phyloP scores from a whole-genome alignment of 2,888 invertebrate genomes.

The Drymonia ruficornis region DNA sequence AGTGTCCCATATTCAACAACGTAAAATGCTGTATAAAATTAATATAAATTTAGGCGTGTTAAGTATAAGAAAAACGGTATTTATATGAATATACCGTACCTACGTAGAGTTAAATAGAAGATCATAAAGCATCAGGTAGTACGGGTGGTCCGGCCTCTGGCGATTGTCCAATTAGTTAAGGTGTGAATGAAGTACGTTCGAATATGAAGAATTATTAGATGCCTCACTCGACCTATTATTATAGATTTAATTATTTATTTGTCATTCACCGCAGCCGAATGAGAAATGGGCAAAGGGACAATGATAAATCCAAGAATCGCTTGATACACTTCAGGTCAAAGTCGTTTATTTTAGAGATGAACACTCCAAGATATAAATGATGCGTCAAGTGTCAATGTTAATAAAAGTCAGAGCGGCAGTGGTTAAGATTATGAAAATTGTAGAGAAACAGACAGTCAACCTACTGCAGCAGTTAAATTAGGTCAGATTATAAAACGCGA shows the following conservation, averaged over 20 bases:
- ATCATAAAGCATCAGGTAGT: conserved; percentile 44
- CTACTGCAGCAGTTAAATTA: conserved; percentile 22
- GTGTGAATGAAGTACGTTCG: conserved; percentile 48
- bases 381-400: conserved; percentile 19
- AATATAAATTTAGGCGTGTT: conserved; percentile 21
- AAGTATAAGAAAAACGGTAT: conserved; percentile 3
- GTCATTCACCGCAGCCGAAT: conserved; percentile 21
- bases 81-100: not conserved
- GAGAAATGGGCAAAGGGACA: conserved; percentile 36
- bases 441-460: not conserved
- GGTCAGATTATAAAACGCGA: conserved; percentile 33
- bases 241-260: conserved; percentile 32
- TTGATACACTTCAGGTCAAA: conserved; percentile 13
- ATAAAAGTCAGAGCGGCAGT: conserved; percentile 2
- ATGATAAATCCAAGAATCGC: conserved; percentile 16
- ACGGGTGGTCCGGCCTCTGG: conserved; percentile 55
- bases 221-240: conserved; percentile 29
- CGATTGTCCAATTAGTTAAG: conserved; percentile 57
- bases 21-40: conserved; percentile 25
- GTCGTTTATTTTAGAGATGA: not conserved
- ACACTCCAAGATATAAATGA: conserved; percentile 4
- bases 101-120: not conserved
- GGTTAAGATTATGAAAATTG: not conserved
- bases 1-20: conserved; percentile 30
- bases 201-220: conserved; percentile 36